Conservation (phyloP, 2,888 invertebrate species). For the Diploptera punctata region DNA sequence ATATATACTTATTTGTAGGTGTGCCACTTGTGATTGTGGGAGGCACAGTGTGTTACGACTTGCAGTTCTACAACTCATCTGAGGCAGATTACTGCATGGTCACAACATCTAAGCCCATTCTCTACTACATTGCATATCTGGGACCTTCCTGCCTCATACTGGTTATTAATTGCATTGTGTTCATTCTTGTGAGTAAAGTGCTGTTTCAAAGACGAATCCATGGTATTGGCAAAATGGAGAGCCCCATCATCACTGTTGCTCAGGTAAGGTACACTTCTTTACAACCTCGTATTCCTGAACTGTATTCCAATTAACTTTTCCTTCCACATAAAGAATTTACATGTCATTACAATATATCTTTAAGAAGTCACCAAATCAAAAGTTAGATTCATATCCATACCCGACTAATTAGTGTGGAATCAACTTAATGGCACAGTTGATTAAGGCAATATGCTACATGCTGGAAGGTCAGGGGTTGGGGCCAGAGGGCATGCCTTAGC, state of each 20-base stretch:
- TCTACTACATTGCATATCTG: conserved; percentile 55
- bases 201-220: conserved; percentile 48
- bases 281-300: no score
- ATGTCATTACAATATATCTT: no score
- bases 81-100: conserved; percentile 53
- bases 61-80: conserved; percentile 51
- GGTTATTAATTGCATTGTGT: conserved; percentile 54
- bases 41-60: conserved; percentile 51
- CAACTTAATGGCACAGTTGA: no score
- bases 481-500: no score
- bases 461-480: no score
- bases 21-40: conserved; percentile 54
- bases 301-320: no score
- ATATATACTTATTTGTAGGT: no score
- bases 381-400: no score
- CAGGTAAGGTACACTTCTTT: conserved; percentile 38
- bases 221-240: conserved; percentile 42
- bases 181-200: conserved; percentile 52
- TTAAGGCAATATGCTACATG: no score
- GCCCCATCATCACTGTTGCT: conserved; percentile 38
- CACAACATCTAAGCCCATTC: conserved; percentile 51
- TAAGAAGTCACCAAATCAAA: no score
- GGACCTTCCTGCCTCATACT: conserved; percentile 55
- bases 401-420: no score
- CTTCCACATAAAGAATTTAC: no score